Conservation (phyloP, 2,113 vertebrate species). For the Nothobranchius furzeri region DNA sequence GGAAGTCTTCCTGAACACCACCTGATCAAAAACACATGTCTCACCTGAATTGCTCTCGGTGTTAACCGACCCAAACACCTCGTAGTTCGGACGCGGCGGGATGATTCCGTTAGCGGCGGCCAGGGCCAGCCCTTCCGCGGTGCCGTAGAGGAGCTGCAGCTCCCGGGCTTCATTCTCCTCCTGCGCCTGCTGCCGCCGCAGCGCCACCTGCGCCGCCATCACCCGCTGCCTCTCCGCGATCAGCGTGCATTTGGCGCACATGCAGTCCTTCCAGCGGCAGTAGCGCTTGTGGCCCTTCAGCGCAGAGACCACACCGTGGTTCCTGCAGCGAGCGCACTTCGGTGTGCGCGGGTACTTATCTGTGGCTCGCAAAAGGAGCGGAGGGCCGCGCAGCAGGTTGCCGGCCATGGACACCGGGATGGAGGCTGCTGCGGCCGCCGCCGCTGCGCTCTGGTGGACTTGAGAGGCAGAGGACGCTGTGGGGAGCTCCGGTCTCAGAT, state of each 20-base stretch:
- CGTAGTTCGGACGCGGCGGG: conserved; percentile 91
- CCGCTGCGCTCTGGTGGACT: conserved; percentile 75
- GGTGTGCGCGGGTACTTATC: conserved; percentile 98
- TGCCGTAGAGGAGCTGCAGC: conserved; percentile 97
- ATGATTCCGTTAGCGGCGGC: conserved; percentile 98
- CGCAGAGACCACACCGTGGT: conserved; percentile 96
- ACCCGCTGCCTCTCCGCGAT: conserved; percentile 98
- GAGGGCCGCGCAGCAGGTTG: conserved; percentile 88
- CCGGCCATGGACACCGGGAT: conserved; percentile 92
- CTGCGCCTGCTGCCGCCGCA: conserved; percentile 95
- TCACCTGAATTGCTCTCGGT: conserved; percentile 80
- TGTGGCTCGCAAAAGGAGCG: conserved; percentile 87
- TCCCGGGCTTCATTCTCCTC: conserved; percentile 98
- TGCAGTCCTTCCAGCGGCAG: conserved; percentile 99
- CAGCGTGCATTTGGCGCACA: conserved; percentile 98
- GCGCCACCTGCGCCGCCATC: conserved; percentile 97
- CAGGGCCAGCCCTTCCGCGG: conserved; percentile 94
- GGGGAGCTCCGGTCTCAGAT: conserved; percentile 89
- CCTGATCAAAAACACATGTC: conserved; percentile 5
- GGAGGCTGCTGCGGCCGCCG: conserved; percentile 71
- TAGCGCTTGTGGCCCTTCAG: conserved; percentile 99
- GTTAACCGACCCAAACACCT: conserved; percentile 89
- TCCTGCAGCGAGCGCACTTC: conserved; percentile 96
- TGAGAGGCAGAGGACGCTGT: conserved; percentile 83
- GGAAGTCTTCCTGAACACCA: not conserved